A percentile compares a stretch with the other conserved stretches of the same genome.
Conservation (phyloP, 2,113 vertebrate species). For the Pteronura brasiliensis region DNA sequence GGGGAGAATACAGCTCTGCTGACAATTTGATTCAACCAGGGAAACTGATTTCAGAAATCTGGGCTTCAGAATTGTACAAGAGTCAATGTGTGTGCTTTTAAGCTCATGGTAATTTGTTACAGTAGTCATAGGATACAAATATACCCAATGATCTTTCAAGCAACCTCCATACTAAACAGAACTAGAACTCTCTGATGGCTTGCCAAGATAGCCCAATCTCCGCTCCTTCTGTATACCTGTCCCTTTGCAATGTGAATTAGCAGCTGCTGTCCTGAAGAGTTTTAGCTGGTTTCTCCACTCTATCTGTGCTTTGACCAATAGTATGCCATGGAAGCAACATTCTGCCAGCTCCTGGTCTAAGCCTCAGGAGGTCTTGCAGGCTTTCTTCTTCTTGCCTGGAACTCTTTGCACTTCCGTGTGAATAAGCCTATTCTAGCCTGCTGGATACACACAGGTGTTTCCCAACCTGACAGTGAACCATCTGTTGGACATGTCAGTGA, state of each 20-base stretch:
- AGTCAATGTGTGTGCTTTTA: not conserved
- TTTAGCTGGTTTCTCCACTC: not conserved
- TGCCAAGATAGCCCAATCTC: not conserved
- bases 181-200: not conserved
- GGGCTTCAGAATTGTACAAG: not conserved
- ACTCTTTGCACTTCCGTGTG: not conserved
- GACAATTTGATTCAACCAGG: not conserved
- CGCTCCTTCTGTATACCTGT: not conserved
- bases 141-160: not conserved
- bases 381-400: not conserved
- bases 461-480: not conserved
- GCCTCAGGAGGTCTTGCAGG: not conserved
- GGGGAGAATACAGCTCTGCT: not conserved
- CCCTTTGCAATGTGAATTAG: not conserved
- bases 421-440: not conserved
- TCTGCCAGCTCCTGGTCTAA: not conserved
- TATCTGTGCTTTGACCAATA: not conserved
- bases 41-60: not conserved
- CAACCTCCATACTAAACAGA: not conserved
- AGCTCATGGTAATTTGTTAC: not conserved
- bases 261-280: not conserved
- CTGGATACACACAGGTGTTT: not conserved
- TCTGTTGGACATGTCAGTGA: not conserved
- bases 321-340: not conserved
- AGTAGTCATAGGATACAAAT: not conserved